Conservation (phyloP, 1,140 invertebrate genomes). For the Euura saliciscinereae region DNA sequence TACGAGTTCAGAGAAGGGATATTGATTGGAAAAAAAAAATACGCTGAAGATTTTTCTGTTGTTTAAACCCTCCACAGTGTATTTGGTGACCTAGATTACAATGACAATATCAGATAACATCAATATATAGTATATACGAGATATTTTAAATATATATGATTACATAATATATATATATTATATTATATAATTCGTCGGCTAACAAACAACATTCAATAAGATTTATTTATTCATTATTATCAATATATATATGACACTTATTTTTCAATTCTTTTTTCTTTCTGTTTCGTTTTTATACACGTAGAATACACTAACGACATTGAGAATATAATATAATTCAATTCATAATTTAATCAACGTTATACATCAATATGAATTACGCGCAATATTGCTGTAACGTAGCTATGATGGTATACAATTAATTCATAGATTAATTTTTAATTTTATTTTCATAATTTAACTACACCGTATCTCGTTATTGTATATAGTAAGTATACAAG, state of each 20-base stretch:
- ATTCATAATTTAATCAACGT: conserved; percentile 8
- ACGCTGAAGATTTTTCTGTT: neutral
- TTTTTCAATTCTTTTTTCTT: conserved; percentile 9
- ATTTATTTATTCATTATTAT: conserved; percentile 18
- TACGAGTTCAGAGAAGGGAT: too few species aligned
- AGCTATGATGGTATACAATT: neutral
- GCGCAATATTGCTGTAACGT: neutral
- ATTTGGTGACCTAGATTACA: conserved; percentile 47
- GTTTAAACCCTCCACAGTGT: conserved; percentile 40
- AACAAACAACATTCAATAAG: conserved; percentile 42
- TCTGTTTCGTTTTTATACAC: conserved; percentile 30
- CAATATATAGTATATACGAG: conserved; percentile 28
- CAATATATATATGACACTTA: conserved; percentile 18
- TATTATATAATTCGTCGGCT: conserved; percentile 36
- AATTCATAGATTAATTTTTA: too few species aligned
- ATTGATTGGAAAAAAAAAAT: too few species aligned
- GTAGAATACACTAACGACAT: conserved; percentile 37
- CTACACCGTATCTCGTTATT: too few species aligned
- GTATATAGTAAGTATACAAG: too few species aligned
- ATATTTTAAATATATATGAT: conserved; percentile 36
- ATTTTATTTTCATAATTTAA: too few species aligned
- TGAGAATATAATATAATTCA: conserved; percentile 28
- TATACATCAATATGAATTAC: neutral
- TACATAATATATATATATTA: conserved; percentile 22
- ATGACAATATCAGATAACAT: conserved; percentile 47